Conservation (phyloP, 1,140 invertebrate genomes). For the Papilio polytes region DNA sequence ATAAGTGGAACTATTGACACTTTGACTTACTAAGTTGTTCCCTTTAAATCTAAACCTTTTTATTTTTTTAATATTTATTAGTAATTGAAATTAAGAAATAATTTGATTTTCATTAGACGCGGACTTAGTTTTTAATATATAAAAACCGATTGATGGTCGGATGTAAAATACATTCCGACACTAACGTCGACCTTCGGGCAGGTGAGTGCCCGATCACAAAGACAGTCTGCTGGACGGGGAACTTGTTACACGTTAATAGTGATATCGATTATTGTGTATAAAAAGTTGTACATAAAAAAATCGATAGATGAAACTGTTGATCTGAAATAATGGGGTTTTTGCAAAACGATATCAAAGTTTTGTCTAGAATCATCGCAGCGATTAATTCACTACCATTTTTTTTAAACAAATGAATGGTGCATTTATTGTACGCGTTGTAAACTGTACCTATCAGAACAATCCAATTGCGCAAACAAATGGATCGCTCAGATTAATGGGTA, state of each 20-base stretch:
- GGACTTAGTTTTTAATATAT: neutral
- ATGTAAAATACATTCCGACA: constrained; percentile 36
- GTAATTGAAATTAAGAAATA: neutral
- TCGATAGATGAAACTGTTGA: neutral
- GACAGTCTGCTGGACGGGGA: constrained; percentile 45
- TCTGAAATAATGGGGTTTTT: no score
- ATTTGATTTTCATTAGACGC: neutral
- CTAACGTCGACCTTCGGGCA: constrained; percentile 57
- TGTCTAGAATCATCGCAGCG: neutral
- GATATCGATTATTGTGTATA: constrained; percentile 18
- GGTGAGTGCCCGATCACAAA: constrained; percentile 71
- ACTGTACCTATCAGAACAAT: neutral
- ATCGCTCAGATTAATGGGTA: constrained; percentile 1
- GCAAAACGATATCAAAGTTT: no score
- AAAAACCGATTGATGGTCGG: neutral
- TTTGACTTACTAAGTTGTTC: neutral
- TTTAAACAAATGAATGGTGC: neutral
- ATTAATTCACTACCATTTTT: neutral
- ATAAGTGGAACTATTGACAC: neutral
- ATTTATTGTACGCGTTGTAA: neutral
- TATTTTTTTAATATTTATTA: neutral
- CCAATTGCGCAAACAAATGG: constrained; percentile 8
- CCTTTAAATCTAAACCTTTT: no score
- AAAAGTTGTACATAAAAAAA: constrained; percentile 14
- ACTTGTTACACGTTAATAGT: constrained; percentile 5